Evolutionary conservation across 2,113 vertebrate species (phyloP), one percentile per base, ranked within the genome.

Genomic region (Coreoperca whiteheadi): DNA sequence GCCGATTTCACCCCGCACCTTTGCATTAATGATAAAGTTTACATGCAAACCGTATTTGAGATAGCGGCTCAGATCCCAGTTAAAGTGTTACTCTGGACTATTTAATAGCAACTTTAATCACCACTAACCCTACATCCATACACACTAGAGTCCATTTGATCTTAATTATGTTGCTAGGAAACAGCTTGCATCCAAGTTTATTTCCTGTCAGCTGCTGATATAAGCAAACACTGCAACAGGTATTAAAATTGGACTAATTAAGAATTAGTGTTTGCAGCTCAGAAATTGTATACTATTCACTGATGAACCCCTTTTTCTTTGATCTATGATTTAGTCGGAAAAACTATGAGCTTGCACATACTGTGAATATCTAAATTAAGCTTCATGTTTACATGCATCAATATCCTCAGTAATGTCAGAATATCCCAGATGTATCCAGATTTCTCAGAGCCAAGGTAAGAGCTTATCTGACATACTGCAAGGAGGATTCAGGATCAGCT

Each of bases 381-480:
- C 18, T 2, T 37, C 2, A 43, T 16, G 10, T 43, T 57, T 4
- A 39, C 74, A 43, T 16, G 50, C n/a, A 46, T 57, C 23, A 6
- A 6, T 53, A 20, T 67, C 56, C n/a, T n/a, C 34, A 39, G 34
- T 54, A 43, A 25, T 34, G 18, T 30, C 34, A 71, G 25, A 67
- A 68, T 41, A 30, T 74, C 25, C 15, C 65, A 20, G 59, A 32
- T 20, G 32, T 37, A 51, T 71, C 10, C 28, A 70, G 25, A 39
- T 60, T 41, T 60, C 54, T 48, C 32, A 34, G 14, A 51, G 39
- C 74, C 23, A 61, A 28, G 1, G 6, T 14, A 32, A 32, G 57
- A 51, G 82, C 54, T 80, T 61, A 83, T 79, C 53, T 50, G 51
- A 81, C 28, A 53, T 4, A 18, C 23, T 18, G 57, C n/a, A 57